These are phyloP conservation scores for Nesidiocoris tenuis DNA, from an alignment of 2,888 invertebrate genomes.

Conservation along the genomic window DNA sequence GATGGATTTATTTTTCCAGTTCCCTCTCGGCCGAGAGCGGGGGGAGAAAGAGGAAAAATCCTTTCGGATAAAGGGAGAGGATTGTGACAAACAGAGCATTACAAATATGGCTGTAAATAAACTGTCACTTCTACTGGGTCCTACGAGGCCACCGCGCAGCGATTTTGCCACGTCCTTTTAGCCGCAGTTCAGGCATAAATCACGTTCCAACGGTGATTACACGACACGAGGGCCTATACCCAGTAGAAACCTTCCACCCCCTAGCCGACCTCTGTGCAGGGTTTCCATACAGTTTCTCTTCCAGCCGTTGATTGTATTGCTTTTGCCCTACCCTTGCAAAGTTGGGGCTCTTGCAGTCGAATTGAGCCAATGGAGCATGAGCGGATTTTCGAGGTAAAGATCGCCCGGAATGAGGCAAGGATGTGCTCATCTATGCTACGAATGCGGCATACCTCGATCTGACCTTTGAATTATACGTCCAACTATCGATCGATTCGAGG, in stretches of 20 bases:
- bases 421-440: no score
- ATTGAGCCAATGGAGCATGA: background rate
- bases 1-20: constrained; percentile 35
- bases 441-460: no score
- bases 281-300: background rate
- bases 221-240: background rate
- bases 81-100: constrained; percentile 39
- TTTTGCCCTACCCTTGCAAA: background rate
- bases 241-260: background rate
- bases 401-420: background rate
- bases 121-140: constrained; percentile 27
- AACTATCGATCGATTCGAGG: no score
- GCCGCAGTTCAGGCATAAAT: constrained; percentile 24
- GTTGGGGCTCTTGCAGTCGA: background rate
- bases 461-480: no score
- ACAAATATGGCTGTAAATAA: constrained; percentile 42
- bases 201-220: constrained; percentile 28
- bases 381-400: background rate
- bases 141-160: constrained; percentile 2
- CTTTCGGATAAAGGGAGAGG: constrained; percentile 9
- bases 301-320: background rate
- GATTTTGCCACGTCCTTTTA: constrained; percentile 1
- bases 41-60: constrained; percentile 19
- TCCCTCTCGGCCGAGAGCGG: background rate
- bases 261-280: background rate